Evolutionary conservation across 2,113 vertebrate species (phyloP), one percentile per base, ranked within the genome.

Genomic region (Petroica traversi): DNA sequence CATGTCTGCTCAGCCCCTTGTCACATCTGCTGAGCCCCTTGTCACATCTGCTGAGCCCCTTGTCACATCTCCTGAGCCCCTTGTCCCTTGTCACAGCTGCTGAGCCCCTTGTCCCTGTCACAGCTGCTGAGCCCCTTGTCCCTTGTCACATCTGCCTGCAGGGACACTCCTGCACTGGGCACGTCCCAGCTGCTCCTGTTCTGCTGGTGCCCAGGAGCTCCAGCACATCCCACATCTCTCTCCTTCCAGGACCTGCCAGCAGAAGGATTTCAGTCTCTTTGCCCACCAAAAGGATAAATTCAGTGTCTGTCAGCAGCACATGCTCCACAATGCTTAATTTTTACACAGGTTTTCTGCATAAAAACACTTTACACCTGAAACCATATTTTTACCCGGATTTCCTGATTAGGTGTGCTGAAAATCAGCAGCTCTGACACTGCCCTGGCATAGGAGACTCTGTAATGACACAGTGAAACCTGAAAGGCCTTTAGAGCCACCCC

Each of bases 141-240:
- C 41, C 86, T 77, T 14, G 19, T 26, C n/a, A n/a, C n/a, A n/a
- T n/a, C n/a, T 19, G 90, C 66, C 62, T 38, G 79, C 6, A 11
- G 79, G 57, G n/a, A 31, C 38, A 51, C 23, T 1, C 36, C 85
- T 8, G 23, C 14, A 2, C n/a, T 5, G 62, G 48, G 62, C 55
- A 18, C 1, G 2, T 2, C 49, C 48, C 43, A 7, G 3, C 66
- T 2, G 59, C 5, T 23, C 19, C 3, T 11, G 8, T 2, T 33
- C 52, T 8, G 8, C 25, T 7, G 52, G 26, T 8, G n/a, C n/a
- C n/a, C n/a, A n/a, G n/a, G n/a, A n/a, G 41, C 41, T 41, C 33
- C 6, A 9, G 8, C 0, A 0, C 2, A 0, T 22, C 41, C 76
- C 36, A n/a, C 11, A 0, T 4, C 11, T 5, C 2, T 3, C 62